A percentile compares a stretch with the other conserved stretches of the same genome.
phyloP scores from a whole-genome alignment of 1,140 invertebrate species.

The Drosophila mayri region DNA sequence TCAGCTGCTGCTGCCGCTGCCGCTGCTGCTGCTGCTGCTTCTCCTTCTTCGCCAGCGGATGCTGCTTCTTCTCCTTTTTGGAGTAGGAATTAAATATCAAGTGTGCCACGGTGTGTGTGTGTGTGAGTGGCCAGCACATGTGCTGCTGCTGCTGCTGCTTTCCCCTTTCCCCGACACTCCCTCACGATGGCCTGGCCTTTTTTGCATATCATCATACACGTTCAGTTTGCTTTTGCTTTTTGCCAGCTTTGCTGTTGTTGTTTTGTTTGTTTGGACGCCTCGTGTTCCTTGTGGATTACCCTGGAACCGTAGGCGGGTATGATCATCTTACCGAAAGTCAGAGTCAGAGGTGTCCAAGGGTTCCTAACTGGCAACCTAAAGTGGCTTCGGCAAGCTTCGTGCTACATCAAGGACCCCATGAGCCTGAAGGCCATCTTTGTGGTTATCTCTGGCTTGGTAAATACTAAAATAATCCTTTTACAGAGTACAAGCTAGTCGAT shows the following conservation, averaged over 20 bases:
- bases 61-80: slow-evolving; percentile 59
- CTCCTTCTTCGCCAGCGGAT: slow-evolving; percentile 46
- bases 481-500: neutral
- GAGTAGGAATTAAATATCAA: slow-evolving; percentile 81
- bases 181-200: slow-evolving; percentile 49
- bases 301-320: slow-evolving; percentile 1
- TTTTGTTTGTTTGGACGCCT: slow-evolving; percentile 46
- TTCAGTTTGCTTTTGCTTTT: slow-evolving; percentile 79
- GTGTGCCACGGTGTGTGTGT: slow-evolving; percentile 24
- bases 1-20: slow-evolving; percentile 23
- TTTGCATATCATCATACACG: slow-evolving; percentile 80
- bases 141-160: slow-evolving; percentile 34
- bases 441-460: neutral
- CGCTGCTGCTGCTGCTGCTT: slow-evolving; percentile 21
- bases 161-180: slow-evolving; percentile 31
- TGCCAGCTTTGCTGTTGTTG: slow-evolving; percentile 38
- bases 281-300: slow-evolving; percentile 39
- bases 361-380: no score
- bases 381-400: neutral
- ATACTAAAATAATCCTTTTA: neutral
- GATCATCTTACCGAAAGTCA: no score
- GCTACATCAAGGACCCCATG: no score
- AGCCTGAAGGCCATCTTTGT: neutral
- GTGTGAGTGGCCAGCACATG: slow-evolving; percentile 54
- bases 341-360: neutral